These are phyloP conservation scores for Coendou prehensilis DNA, from an alignment of 2,797 vertebrate genomes.

Conservation along the genomic window DNA sequence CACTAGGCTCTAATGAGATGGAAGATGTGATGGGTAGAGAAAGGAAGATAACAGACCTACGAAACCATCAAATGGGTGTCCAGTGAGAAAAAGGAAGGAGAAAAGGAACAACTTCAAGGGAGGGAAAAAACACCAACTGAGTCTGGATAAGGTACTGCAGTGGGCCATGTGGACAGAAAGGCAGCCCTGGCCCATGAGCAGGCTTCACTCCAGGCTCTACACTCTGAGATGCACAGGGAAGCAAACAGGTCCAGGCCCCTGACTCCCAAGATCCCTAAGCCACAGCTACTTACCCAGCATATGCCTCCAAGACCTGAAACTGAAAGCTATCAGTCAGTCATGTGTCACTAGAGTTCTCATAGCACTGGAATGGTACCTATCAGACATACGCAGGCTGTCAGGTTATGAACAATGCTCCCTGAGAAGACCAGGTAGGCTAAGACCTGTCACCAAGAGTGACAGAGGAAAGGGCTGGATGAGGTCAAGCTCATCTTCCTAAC, in stretches of 20 bases:
- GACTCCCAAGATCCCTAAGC: neutral
- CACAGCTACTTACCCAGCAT: neutral
- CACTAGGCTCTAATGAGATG: neutral
- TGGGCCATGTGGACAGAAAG: neutral
- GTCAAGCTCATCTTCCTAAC: no score
- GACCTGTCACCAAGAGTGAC: fast-evolving
- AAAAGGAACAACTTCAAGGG: neutral
- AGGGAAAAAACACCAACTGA: neutral
- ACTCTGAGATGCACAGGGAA: neutral
- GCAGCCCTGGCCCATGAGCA: neutral
- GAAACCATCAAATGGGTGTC: neutral
- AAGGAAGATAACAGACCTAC: neutral
- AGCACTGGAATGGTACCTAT: conserved; percentile 87
- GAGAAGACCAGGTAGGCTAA: fast-evolving
- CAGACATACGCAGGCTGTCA: conserved; percentile 70
- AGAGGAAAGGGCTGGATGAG: neutral
- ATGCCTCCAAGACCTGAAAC: conserved; percentile 62
- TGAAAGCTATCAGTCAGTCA: conserved; percentile 73
- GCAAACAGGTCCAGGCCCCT: neutral
- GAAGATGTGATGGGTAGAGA: neutral
- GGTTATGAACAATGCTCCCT: conserved; percentile 83
- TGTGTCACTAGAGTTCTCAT: conserved; percentile 83
- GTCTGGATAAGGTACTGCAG: neutral
- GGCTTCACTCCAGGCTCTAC: neutral
- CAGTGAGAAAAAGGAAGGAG: neutral